Conservation (phyloP, 2,113 vertebrate species). For the Genyomyrus donnyi region DNA sequence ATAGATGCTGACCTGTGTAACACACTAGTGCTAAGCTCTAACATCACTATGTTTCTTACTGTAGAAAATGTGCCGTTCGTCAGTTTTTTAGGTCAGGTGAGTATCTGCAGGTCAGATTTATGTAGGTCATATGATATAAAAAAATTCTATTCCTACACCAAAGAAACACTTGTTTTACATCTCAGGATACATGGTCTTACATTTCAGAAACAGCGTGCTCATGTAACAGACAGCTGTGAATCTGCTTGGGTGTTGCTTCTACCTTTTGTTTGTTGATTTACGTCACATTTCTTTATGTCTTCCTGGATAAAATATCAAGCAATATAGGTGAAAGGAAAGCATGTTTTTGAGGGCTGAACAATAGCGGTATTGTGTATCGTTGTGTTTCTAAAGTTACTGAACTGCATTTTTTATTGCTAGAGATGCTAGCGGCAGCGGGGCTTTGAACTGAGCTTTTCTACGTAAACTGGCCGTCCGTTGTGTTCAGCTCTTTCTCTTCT, state of each 20-base stretch:
- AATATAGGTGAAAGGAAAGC: constrained; percentile 11
- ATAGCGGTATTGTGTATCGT: not conserved
- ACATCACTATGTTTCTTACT: not conserved
- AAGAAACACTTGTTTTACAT: not conserved
- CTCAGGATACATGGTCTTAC: not conserved
- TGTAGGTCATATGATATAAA: not conserved
- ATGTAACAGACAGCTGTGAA: constrained; percentile 4
- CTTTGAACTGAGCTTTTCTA: not conserved
- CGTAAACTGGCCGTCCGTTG: not conserved
- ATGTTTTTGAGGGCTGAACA: constrained; percentile 5
- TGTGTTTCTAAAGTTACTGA: constrained; percentile 8
- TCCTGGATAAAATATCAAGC: constrained; percentile 8
- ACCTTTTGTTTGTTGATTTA: constrained; percentile 3
- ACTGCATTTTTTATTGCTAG: not conserved
- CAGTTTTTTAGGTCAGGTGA: not conserved
- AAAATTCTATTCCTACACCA: not conserved
- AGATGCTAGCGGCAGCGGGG: not conserved
- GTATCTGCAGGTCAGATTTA: not conserved
- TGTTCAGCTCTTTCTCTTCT: not conserved
- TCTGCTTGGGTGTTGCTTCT: not conserved
- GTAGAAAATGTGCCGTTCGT: not conserved
- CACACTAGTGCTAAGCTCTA: not conserved
- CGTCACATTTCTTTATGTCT: constrained; percentile 4
- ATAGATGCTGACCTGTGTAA: not conserved
- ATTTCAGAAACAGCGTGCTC: not conserved